Base-by-base conservation (phyloP, 2,888 invertebrate species). In the Lycia hirtaria region DNA sequence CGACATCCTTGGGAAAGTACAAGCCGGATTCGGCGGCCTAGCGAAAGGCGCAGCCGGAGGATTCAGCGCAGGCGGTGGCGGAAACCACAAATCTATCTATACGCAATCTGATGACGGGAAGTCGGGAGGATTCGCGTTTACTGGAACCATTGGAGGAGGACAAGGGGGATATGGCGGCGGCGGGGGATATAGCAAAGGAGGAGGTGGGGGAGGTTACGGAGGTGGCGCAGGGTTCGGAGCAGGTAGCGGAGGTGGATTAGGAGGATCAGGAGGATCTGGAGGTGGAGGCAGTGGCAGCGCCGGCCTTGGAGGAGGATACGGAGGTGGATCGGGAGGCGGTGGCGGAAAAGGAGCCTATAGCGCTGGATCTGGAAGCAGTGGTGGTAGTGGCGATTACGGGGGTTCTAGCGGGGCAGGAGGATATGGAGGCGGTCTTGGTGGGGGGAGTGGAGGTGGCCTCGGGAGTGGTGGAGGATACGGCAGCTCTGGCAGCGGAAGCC, bases 101-200 rank as follows among this genome's bases (percentile, higher is more conserved):
- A 83, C 86, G 0, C 82, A 86, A 62, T 87, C 88, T 15, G 81
- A 85, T 22, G 89, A 90, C 53, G 89, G 88, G 53, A 90, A 86
- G 61, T 91, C 91, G 50, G 88, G 88, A 52, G 91, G 89, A 1
- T 89, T 85, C 55, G 89, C 88, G 2, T 90, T 85, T 56, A 88
- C 89, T 20, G 91, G 91, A 14, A 75, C 75, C 1, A 63, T 85
- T n/a, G 77, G 71, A 4, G 80, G 80, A 19, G 83, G 82, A 0
- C 85, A 85, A 60, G 87, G 89, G 12, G 87, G 86, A 28, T 83
- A 83, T 35, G 93, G 93, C 12, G 87, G 88, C 7, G 87, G 88
- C 4, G 88, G 87, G 0, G 84, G 85, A 7, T 75, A 76, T 38
- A 80, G 82, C 49, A 49, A 48, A 9, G 54, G 56, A 24, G 56